phyloP scores from a whole-genome alignment of 1,140 invertebrate species.

The Chironomus tepperi region DNA sequence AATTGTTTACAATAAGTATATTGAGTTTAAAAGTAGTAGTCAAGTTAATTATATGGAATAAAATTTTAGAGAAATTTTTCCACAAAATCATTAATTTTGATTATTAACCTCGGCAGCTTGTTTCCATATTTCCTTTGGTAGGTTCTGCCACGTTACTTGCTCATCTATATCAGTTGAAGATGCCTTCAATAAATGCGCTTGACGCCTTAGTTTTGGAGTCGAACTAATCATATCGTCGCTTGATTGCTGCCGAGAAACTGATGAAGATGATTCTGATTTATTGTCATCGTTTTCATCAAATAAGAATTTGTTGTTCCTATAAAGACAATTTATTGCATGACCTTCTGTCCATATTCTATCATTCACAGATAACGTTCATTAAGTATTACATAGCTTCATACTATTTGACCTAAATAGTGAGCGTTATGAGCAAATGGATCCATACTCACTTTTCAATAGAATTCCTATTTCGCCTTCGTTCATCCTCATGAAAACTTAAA shows the following conservation, averaged over 20 bases:
- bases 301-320: slow-evolving; percentile 17
- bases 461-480: slow-evolving; percentile 27
- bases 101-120: slow-evolving; percentile 57
- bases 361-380: too few relatives aligned
- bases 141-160: slow-evolving; percentile 57
- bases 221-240: background rate
- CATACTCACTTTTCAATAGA: slow-evolving; percentile 23
- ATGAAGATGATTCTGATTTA: slow-evolving; percentile 29
- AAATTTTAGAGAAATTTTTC: background rate
- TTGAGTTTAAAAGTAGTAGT: background rate
- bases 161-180: slow-evolving; percentile 29
- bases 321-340: slow-evolving; percentile 11
- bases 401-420: too few relatives aligned
- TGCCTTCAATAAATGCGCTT: slow-evolving; percentile 3
- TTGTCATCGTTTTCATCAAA: slow-evolving; percentile 19
- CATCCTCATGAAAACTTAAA: slow-evolving; percentile 60
- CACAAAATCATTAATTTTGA: slow-evolving; percentile 19
- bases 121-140: slow-evolving; percentile 74
- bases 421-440: too few relatives aligned
- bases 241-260: background rate
- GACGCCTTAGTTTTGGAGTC: slow-evolving; percentile 18
- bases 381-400: too few relatives aligned
- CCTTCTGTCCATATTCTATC: too few relatives aligned
- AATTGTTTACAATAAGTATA: background rate
- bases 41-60: background rate